Conservation (phyloP, 2,888 invertebrate species). For the Sesia bembeciformis region DNA sequence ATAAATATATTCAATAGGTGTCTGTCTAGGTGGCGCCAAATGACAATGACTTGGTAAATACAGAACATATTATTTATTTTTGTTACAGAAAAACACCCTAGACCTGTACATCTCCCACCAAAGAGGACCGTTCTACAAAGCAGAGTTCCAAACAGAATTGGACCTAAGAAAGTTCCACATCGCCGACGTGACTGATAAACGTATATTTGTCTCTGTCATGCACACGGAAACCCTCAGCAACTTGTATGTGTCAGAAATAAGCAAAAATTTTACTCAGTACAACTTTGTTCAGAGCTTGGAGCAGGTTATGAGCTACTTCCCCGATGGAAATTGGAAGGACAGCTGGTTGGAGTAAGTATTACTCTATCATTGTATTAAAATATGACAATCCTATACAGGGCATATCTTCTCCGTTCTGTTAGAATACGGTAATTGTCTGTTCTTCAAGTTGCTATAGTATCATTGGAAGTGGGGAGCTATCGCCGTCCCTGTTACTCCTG, state of each 20-base stretch:
- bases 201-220: slow-evolving; percentile 87
- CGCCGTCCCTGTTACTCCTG: too few relatives aligned
- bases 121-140: slow-evolving; percentile 79
- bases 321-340: slow-evolving; percentile 85
- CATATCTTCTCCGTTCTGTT: too few relatives aligned
- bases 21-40: too few relatives aligned
- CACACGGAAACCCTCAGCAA: slow-evolving; percentile 83
- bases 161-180: slow-evolving; percentile 82
- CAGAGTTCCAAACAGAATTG: slow-evolving; percentile 83
- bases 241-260: slow-evolving; percentile 86
- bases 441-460: too few relatives aligned
- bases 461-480: too few relatives aligned
- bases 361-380: not conserved
- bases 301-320: slow-evolving; percentile 88
- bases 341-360: slow-evolving; percentile 86
- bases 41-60: too few relatives aligned
- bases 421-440: too few relatives aligned
- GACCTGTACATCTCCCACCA: slow-evolving; percentile 86
- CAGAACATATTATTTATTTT: not conserved
- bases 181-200: slow-evolving; percentile 86
- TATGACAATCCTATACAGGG: too few relatives aligned
- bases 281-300: slow-evolving; percentile 86
- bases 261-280: slow-evolving; percentile 76
- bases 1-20: too few relatives aligned
- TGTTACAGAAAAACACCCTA: slow-evolving; percentile 59